phyloP scores from a whole-genome alignment of 2,797 vertebrate genomes.

The Micrastur ruficollis region DNA sequence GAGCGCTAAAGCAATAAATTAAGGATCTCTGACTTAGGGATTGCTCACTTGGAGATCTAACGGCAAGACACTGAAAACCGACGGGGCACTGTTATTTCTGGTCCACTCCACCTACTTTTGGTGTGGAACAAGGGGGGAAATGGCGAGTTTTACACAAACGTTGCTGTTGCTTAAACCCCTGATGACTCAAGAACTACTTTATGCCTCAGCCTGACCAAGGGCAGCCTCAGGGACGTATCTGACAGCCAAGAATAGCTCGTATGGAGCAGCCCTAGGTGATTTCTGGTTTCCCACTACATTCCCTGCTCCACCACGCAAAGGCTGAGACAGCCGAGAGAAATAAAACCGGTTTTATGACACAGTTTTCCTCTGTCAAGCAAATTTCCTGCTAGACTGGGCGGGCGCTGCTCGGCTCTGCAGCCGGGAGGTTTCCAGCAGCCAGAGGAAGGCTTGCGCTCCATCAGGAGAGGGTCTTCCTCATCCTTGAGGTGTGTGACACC shows the following conservation, averaged over 20 bases:
- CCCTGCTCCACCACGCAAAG: not conserved
- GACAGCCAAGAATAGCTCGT: constrained; percentile 19
- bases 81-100: not conserved
- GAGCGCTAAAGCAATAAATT: not conserved
- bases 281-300: constrained; percentile 33
- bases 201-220: not conserved
- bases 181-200: not conserved
- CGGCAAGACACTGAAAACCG: rapidly evolving
- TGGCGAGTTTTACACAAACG: not conserved
- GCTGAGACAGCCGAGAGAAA: not conserved
- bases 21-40: not conserved
- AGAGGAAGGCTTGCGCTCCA: not conserved
- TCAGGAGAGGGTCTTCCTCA: not conserved
- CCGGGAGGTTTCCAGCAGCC: not conserved
- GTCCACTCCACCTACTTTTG: not conserved
- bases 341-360: not conserved
- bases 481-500: not conserved
- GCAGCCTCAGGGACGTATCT: not conserved
- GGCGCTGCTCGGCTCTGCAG: not conserved
- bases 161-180: not conserved
- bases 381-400: not conserved
- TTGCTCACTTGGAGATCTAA: not conserved
- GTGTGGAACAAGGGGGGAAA: not conserved
- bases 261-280: not conserved
- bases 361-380: not conserved